Evolutionary conservation across 2,113 vertebrate species (phyloP).

Genomic region (Phyllopteryx taeniolatus): DNA sequence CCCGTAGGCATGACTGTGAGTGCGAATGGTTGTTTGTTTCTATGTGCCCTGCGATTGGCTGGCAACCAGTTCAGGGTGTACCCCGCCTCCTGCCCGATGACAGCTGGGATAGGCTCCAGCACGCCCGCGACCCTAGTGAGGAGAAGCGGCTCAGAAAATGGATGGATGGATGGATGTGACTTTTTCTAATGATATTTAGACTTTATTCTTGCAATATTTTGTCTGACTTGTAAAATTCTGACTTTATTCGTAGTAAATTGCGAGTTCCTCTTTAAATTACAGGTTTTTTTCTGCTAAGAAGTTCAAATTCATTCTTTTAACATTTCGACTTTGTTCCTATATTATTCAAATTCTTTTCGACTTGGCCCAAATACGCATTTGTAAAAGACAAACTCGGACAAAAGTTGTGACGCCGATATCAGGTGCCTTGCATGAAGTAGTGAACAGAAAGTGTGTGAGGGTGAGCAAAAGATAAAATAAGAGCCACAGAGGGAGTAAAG

Average conservation of each 20-base stretch:
- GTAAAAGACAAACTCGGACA: background rate
- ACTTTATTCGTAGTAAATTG: background rate
- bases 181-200: too few relatives aligned
- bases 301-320: background rate
- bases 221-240: background rate
- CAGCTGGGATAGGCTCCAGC: too few relatives aligned
- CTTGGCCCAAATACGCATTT: background rate
- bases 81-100: too few relatives aligned
- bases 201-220: background rate
- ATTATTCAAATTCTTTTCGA: background rate
- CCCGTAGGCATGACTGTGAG: too few relatives aligned
- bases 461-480: background rate
- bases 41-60: too few relatives aligned
- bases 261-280: background rate
- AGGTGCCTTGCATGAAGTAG: background rate
- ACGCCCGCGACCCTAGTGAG: too few relatives aligned
- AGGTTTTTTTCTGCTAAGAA: background rate
- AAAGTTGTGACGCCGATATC: background rate
- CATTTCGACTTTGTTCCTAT: background rate
- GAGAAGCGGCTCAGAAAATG: too few relatives aligned
- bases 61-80: too few relatives aligned
- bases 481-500: constrained; percentile 2
- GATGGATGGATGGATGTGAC: too few relatives aligned
- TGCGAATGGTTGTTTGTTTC: too few relatives aligned
- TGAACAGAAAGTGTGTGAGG: background rate